Percentiles rank a stretch among this genome's conserved stretches.
phyloP scores from a whole-genome alignment of 2,113 vertebrate genomes.

The Oplegnathus fasciatus region DNA sequence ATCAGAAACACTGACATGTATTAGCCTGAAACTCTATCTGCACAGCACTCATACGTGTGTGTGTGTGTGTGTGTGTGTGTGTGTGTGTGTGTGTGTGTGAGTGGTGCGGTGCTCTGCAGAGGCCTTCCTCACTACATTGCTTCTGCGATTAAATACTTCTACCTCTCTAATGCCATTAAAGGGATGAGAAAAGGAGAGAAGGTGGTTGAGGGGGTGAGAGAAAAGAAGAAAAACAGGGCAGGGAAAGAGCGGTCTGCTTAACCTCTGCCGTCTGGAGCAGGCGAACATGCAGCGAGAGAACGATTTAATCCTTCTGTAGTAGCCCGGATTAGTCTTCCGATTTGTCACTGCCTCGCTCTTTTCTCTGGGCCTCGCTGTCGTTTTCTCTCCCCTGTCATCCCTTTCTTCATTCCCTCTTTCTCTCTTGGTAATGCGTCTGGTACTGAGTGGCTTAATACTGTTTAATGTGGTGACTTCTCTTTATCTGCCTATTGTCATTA shows the following conservation, averaged over 20 bases:
- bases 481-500: slow-evolving; percentile 77
- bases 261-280: slow-evolving; percentile 64
- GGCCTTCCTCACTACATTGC: slow-evolving; percentile 35
- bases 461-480: slow-evolving; percentile 78
- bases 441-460: slow-evolving; percentile 79
- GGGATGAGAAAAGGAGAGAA: slow-evolving; percentile 43
- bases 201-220: slow-evolving; percentile 48
- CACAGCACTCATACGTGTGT: slow-evolving; percentile 11
- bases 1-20: slow-evolving; percentile 71
- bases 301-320: slow-evolving; percentile 78
- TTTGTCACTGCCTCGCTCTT: slow-evolving; percentile 71
- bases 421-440: slow-evolving; percentile 61
- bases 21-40: slow-evolving; percentile 63
- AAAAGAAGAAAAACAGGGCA: slow-evolving; percentile 22
- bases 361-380: slow-evolving; percentile 59
- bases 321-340: slow-evolving; percentile 76
- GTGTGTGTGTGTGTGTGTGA: not conserved
- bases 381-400: slow-evolving; percentile 60
- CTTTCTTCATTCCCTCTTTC: slow-evolving; percentile 65
- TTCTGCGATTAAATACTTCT: slow-evolving; percentile 67
- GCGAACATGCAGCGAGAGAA: slow-evolving; percentile 53
- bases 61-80: slow-evolving; percentile 26
- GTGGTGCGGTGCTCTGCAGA: slow-evolving; percentile 6
- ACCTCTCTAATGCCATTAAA: slow-evolving; percentile 74
- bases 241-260: slow-evolving; percentile 66